Percentiles rank a stretch among this genome's conserved stretches.
Conservation (phyloP, 2,797 vertebrate genomes). For the Martes flavigula region DNA sequence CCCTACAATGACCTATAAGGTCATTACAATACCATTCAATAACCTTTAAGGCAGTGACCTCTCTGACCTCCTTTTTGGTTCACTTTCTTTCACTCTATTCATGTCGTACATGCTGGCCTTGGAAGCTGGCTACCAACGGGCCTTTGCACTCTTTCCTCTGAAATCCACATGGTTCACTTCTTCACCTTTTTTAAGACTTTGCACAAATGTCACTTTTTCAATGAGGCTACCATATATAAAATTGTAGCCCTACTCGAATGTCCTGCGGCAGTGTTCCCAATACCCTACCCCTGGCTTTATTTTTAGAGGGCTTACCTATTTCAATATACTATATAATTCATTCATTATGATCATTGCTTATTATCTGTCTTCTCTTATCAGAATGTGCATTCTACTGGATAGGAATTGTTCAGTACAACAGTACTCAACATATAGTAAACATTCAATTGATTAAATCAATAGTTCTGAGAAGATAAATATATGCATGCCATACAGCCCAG, state of each 20-base stretch:
- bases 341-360: neutral
- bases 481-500: neutral
- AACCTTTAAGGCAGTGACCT: neutral
- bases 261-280: neutral
- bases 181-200: neutral
- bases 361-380: neutral
- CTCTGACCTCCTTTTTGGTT: neutral
- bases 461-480: neutral
- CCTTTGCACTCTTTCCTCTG: neutral
- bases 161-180: accelerated
- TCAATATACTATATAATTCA: neutral
- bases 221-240: neutral
- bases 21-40: neutral
- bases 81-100: neutral
- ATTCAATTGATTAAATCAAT: neutral
- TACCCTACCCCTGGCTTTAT: neutral
- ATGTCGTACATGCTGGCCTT: accelerated
- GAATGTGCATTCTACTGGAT: neutral
- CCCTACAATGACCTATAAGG: neutral
- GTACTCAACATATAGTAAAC: neutral
- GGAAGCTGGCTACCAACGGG: neutral
- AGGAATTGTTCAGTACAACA: neutral
- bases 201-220: neutral
- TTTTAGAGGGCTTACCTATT: neutral
- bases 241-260: neutral